These are phyloP conservation scores for Drosophila tripunctata DNA, from an alignment of 2,888 invertebrate species.

Conservation along the genomic window DNA sequence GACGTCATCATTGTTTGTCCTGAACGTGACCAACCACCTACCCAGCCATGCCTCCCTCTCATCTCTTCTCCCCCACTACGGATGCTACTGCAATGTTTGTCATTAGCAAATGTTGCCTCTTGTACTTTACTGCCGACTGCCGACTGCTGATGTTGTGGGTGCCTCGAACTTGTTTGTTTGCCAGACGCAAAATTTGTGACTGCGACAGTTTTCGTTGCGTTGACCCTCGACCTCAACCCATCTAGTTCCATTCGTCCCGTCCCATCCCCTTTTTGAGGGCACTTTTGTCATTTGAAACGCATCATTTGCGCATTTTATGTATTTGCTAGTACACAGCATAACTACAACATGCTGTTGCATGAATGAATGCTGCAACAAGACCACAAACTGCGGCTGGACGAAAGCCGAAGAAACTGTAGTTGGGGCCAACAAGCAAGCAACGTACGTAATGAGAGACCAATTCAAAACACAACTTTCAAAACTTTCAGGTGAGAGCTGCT, in stretches of 20 bases:
- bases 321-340: conserved; percentile 62
- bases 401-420: neutral
- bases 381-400: conserved; percentile 54
- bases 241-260: neutral
- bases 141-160: conserved; percentile 37
- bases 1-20: conserved; percentile 49
- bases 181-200: conserved; percentile 74
- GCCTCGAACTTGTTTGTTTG: conserved; percentile 54
- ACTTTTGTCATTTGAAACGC: conserved; percentile 61
- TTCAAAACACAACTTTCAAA: neutral
- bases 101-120: conserved; percentile 80
- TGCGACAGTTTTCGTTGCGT: conserved; percentile 69
- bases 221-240: neutral
- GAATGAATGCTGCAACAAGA: conserved; percentile 55
- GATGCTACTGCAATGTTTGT: conserved; percentile 63
- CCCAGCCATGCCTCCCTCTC: neutral
- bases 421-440: neutral
- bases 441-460: conserved; percentile 1
- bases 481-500: neutral
- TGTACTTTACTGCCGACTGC: conserved; percentile 70
- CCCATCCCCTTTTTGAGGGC: neutral
- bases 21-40: conserved; percentile 27
- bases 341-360: conserved; percentile 54
- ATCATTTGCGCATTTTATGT: conserved; percentile 76
- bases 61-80: neutral